A percentile compares a stretch with the other conserved stretches of the same genome.
phyloP scores from a whole-genome alignment of 2,113 vertebrate genomes.

The Empidonax alnorum region DNA sequence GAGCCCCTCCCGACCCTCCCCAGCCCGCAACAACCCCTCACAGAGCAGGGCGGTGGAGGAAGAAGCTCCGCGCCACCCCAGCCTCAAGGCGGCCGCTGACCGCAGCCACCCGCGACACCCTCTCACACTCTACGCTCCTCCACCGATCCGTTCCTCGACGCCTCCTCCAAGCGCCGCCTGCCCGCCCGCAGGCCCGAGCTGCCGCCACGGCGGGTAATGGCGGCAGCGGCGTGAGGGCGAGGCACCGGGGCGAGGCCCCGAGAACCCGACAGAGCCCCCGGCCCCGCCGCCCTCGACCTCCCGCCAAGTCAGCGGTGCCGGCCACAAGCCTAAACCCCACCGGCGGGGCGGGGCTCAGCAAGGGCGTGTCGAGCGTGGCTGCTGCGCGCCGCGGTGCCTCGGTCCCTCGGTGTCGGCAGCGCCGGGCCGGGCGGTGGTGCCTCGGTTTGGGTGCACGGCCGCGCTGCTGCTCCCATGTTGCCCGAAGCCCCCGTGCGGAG shows the following conservation, averaged over 20 bases:
- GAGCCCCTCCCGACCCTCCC: too few relatives aligned
- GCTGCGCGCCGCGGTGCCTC: rapidly evolving
- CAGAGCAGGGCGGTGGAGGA: rapidly evolving
- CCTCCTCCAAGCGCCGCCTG: neutral
- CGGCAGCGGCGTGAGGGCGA: neutral
- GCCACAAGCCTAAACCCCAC: too few relatives aligned
- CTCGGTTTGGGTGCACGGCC: neutral
- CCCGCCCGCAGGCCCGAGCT: rapidly evolving
- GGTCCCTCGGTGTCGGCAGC: too few relatives aligned
- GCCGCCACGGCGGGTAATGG: neutral
- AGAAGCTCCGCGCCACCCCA: too few relatives aligned
- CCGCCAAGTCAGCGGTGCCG: rapidly evolving
- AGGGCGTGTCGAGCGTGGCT: too few relatives aligned
- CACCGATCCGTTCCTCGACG: neutral
- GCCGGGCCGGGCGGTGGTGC: neutral
- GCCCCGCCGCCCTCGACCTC: rapidly evolving
- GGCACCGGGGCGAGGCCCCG: neutral
- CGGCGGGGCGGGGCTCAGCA: neutral
- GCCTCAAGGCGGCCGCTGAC: neutral
- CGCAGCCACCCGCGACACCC: neutral
- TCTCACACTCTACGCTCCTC: neutral
- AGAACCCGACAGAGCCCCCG: too few relatives aligned
- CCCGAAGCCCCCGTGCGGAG: rapidly evolving
- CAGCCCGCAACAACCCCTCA: neutral
- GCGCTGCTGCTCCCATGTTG: neutral